Conservation (phyloP, 1,140 invertebrate species). For the Adelges cooleyi region DNA sequence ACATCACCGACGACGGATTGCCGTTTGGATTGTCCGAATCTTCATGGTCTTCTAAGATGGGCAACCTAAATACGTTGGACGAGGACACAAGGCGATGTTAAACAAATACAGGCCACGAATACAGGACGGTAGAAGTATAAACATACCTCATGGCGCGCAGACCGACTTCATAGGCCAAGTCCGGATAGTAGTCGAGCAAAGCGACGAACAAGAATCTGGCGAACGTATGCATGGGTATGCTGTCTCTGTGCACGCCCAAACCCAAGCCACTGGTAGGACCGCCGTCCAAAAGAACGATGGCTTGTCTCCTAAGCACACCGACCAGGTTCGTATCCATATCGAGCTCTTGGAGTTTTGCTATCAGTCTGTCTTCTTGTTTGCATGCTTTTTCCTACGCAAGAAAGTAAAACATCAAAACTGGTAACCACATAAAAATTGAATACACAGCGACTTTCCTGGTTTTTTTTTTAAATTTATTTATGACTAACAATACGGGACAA, state of each 20-base stretch:
- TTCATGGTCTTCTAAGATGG: constrained; percentile 65
- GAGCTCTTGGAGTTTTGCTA: constrained; percentile 60
- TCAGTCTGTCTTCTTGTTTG: constrained; percentile 65
- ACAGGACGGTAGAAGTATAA: neutral
- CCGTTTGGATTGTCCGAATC: constrained; percentile 45
- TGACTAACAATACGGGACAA: too few relatives aligned
- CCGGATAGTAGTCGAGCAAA: constrained; percentile 56
- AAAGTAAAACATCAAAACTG: constrained; percentile 25
- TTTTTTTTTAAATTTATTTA: too few relatives aligned
- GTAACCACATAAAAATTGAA: too few relatives aligned
- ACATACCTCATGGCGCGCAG: constrained; percentile 47
- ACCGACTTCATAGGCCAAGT: constrained; percentile 60
- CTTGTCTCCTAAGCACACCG: constrained; percentile 47
- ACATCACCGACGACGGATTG: constrained; percentile 40
- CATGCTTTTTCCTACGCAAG: constrained; percentile 52
- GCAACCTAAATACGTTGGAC: constrained; percentile 46
- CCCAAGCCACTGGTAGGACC: constrained; percentile 64
- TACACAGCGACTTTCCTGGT: too few relatives aligned
- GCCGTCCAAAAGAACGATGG: constrained; percentile 52
- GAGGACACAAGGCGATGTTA: constrained; percentile 28
- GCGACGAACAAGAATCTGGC: constrained; percentile 66
- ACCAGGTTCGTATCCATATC: constrained; percentile 58
- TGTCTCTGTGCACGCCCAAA: constrained; percentile 61
- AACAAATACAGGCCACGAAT: neutral
- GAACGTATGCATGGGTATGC: constrained; percentile 71